Evolutionary conservation across 2,113 vertebrate genomes (phyloP).

Genomic region (Nipponia nippon): DNA sequence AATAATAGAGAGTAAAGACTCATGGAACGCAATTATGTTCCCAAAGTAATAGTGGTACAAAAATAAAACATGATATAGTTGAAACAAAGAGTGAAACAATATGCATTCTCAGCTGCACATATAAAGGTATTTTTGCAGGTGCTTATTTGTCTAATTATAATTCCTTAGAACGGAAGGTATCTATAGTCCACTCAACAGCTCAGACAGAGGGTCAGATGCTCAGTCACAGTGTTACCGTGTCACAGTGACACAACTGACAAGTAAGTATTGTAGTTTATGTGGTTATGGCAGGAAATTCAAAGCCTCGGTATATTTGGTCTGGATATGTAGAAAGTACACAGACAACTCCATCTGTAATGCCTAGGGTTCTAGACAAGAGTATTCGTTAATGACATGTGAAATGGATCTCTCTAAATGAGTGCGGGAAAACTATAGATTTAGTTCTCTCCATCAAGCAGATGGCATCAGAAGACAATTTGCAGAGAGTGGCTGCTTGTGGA

Average conservation of each 20-base stretch:
- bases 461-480: not conserved
- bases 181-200: not conserved
- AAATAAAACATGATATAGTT: not conserved
- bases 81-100: not conserved
- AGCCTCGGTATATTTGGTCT: not conserved
- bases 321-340: not conserved
- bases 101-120: not conserved
- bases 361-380: not conserved
- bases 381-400: not conserved
- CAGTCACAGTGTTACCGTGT: not conserved
- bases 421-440: not conserved
- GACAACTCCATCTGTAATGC: not conserved
- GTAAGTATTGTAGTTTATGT: not conserved
- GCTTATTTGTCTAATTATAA: not conserved
- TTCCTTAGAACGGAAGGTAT: not conserved
- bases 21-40: not conserved
- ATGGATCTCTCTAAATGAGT: not conserved
- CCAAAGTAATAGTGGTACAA: not conserved
- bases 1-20: conserved; percentile 11
- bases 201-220: not conserved
- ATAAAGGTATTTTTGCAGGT: not conserved
- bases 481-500: not conserved
- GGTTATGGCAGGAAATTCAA: not conserved
- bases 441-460: not conserved
- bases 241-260: not conserved